Evolutionary conservation across 2,888 invertebrate species (phyloP).

Genomic region (Chrysolina oricalcia): DNA sequence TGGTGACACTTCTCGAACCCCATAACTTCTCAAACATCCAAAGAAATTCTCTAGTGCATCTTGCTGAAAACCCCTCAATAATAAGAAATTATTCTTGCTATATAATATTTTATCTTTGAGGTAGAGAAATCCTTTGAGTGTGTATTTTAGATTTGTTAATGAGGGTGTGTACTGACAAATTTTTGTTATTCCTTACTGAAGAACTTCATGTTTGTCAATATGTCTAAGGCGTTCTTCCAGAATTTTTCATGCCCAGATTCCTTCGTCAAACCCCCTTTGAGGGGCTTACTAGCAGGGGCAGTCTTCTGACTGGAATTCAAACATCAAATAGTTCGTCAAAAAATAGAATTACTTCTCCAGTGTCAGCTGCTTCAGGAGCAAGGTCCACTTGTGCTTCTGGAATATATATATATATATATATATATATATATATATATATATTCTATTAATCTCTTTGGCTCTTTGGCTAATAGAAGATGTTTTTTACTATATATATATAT

Average conservation of each 20-base stretch:
- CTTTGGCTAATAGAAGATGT: too few species aligned
- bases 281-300: conserved; percentile 29
- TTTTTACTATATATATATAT: too few species aligned
- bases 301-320: conserved; percentile 27
- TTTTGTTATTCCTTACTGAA: conserved; percentile 10
- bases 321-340: conserved; percentile 36
- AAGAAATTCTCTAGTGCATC: conserved; percentile 32
- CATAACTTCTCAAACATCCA: conserved; percentile 28
- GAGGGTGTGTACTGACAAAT: conserved; percentile 18
- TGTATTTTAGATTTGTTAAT: conserved; percentile 25
- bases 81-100: conserved; percentile 19
- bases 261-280: conserved; percentile 25
- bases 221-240: conserved; percentile 17
- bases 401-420: too few species aligned
- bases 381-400: too few species aligned
- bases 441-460: too few species aligned
- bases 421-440: too few species aligned
- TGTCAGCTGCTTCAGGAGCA: too few species aligned
- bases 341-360: too few species aligned
- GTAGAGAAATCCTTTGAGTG: conserved; percentile 28
- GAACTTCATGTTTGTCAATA: conserved; percentile 24
- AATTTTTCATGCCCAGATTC: conserved; percentile 29
- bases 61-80: conserved; percentile 27
- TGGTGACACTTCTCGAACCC: conserved; percentile 14
- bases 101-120: conserved; percentile 5